Evolutionary conservation across 2,888 invertebrate species (phyloP), one percentile per base, ranked within the genome.

Genomic region (Torymus auratus): DNA sequence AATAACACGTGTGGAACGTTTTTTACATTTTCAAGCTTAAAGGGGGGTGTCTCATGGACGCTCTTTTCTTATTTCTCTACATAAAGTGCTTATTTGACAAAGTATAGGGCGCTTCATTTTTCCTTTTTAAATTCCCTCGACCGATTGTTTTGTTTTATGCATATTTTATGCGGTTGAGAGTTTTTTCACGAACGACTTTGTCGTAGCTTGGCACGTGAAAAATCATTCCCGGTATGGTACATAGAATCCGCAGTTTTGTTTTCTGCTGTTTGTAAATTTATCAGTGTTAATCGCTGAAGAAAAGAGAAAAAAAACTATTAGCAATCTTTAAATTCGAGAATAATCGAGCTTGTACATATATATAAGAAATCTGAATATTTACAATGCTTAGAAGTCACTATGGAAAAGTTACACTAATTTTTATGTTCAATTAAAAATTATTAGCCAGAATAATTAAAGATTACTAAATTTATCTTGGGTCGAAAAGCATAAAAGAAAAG

Each of bases 331-430:
- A 81, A 77, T 77, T 81, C 69, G 75, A 75, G 55, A 50, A 14
- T 64, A n/a, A 64, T 77, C 77, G 73, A 81, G 56, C 69, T 64
- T 81, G 81, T 77, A 81, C 28, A 81, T 77, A 81, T 15, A 73
- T 68, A 69, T 68, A 64, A 60, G 23, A 69, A 79, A 50, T 52
- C 56, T 53, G 23, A 53, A 56, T 64, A 67, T 53, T 65, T 67
- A 23, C 12, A 2, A 52, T 65, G 41, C 56, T 64, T 20, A 64
- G 12, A 60, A 71, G 15, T 58, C 56, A 28, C 58, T 14, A 61
- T 23, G 67, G 64, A 56, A 77, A 41, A 58, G 12, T 62, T 14
- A 5, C n/a, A 64, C 11, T 12, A 53, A 64, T 56, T 70, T 77
- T 62, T 70, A 14, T 53, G 14, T 10, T 53, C 58, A 65, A 20